Evolutionary conservation across 1,140 invertebrate species (phyloP), one percentile per base, ranked within the genome.

Genomic region (Octopus bimaculoides): DNA sequence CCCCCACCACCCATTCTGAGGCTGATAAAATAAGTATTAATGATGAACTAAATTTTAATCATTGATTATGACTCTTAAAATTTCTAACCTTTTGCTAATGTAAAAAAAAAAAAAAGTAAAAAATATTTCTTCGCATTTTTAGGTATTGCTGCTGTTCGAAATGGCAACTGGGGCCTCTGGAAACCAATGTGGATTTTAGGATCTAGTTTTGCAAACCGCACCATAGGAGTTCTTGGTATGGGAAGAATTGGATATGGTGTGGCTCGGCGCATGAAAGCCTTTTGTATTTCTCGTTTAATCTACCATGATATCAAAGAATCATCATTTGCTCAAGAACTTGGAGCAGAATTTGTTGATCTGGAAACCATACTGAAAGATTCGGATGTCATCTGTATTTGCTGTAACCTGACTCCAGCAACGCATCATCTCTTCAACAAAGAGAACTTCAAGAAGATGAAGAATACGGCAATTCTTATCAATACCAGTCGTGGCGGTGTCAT

Each of bases 131-230:
- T 79, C 20, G 69, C 71, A 53, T 73, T 79, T 80, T 76, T 77
- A 86, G 86, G 84, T 69, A 55, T 80, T 6, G 55, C 75, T 54
- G 83, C 84, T 41, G 79, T 86, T 4, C 83, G 82, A 73, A 56
- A 66, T 75, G 84, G 84, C 52, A 77, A 78, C 17, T 86, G 83
- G 78, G 82, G 87, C 81, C 91, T 93, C 0, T 97, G 95, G 95
- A 92, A 94, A 3, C 96, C 95, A 0, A 92, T 92, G 78, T 97
- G 94, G 93, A 95, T 97, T 95, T 96, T 94, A 84, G 96, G 96
- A 0, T 93, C 93, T 71, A 94, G 94, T 4, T 88, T 97, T 4
- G 92, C 92, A 74, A 92, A 92, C 26, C 93, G 94, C 3, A 95
- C 94, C 20, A 93, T 98, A 41, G 96, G 96, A 10, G 94, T 98